Percentiles rank a stretch among this genome's conserved stretches.
These are phyloP conservation scores for Vanessa cardui DNA, from an alignment of 2,888 invertebrate genomes.

Conservation along the genomic window DNA sequence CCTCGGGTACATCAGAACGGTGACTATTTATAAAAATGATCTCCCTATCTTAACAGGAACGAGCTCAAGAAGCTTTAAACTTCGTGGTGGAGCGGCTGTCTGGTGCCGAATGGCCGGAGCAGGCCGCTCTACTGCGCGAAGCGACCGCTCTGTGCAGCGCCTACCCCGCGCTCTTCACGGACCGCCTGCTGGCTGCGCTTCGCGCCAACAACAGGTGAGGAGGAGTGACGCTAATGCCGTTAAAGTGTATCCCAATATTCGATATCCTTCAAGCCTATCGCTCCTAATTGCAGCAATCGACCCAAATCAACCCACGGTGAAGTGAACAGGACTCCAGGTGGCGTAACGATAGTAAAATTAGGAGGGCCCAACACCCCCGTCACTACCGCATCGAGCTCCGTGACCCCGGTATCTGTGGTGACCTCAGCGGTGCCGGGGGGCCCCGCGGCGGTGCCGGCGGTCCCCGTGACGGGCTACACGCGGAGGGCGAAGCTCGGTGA, in stretches of 20 bases:
- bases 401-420: conserved; percentile 31
- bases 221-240: no score
- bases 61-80: conserved; percentile 91
- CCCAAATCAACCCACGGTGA: conserved; percentile 77
- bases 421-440: conserved; percentile 45
- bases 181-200: conserved; percentile 89
- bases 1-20: conserved; percentile 79
- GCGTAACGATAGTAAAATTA: conserved; percentile 91
- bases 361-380: conserved; percentile 64
- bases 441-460: conserved; percentile 47
- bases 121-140: conserved; percentile 89
- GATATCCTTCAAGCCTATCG: neutral
- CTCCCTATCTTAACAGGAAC: conserved; percentile 81
- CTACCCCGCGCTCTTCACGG: conserved; percentile 91
- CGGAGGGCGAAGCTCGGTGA: conserved; percentile 87
- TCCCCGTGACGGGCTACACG: conserved; percentile 73
- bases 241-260: no score
- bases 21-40: conserved; percentile 44
- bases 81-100: conserved; percentile 90
- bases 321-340: conserved; percentile 88
- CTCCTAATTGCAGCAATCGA: conserved; percentile 54
- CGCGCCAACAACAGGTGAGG: conserved; percentile 83
- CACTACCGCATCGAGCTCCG: conserved; percentile 39
- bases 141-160: conserved; percentile 91
- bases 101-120: conserved; percentile 87